These are phyloP conservation scores for Ischnura elegans DNA, from an alignment of 2,888 invertebrate species.

Conservation along the genomic window DNA sequence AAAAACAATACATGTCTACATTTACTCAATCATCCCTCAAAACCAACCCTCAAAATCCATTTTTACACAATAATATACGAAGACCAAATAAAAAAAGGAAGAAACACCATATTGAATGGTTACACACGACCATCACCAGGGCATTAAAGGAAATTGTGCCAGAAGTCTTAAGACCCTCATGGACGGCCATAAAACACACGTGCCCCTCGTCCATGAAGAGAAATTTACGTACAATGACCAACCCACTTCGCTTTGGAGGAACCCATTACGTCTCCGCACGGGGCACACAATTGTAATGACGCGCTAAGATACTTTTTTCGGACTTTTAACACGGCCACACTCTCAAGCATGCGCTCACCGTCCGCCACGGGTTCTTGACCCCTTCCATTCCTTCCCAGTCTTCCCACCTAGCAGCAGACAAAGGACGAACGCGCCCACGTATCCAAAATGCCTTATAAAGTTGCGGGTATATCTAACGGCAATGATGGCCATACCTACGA, in stretches of 20 bases:
- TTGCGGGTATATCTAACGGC: neutral
- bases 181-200: neutral
- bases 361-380: constrained; percentile 37
- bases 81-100: too few relatives aligned
- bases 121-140: neutral
- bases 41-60: too few relatives aligned
- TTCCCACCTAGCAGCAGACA: neutral
- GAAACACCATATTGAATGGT: too few relatives aligned
- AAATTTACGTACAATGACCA: constrained; percentile 11
- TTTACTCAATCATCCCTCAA: too few relatives aligned
- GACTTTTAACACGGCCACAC: constrained; percentile 50
- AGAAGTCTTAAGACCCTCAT: neutral
- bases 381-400: neutral
- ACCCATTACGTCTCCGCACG: neutral
- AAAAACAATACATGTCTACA: too few relatives aligned
- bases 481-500: constrained; percentile 36
- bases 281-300: constrained; percentile 44
- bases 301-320: constrained; percentile 37
- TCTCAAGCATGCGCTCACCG: constrained; percentile 1
- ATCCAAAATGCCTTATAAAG: constrained; percentile 42
- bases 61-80: too few relatives aligned
- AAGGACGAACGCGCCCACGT: constrained; percentile 38
- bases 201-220: neutral
- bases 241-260: constrained; percentile 1
- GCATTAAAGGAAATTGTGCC: neutral